Conservation (phyloP, 2,113 vertebrate species). For the Macquaria australasica region DNA sequence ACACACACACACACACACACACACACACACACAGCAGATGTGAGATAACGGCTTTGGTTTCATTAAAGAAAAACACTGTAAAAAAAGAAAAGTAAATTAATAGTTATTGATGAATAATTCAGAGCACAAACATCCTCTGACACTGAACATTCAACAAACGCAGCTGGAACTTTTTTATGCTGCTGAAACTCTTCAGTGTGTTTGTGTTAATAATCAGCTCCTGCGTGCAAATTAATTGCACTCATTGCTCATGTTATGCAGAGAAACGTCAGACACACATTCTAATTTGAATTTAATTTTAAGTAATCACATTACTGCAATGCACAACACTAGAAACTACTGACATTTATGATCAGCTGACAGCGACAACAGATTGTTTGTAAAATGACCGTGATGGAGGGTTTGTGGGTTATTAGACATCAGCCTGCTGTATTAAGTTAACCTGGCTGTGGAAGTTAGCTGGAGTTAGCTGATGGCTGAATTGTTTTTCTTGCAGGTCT, state of each 20-base stretch:
- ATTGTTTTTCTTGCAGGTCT: too few relatives aligned
- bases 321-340: not conserved
- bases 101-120: conserved; percentile 16
- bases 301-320: too few relatives aligned
- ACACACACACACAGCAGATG: conserved; percentile 27
- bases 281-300: not conserved
- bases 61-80: not conserved
- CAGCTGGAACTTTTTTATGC: not conserved
- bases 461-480: not conserved
- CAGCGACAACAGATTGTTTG: not conserved
- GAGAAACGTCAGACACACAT: not conserved
- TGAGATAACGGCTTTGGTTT: conserved; percentile 42
- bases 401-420: not conserved
- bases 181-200: not conserved
- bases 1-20: not conserved
- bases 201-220: not conserved
- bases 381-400: not conserved
- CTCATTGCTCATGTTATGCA: too few relatives aligned
- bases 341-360: not conserved
- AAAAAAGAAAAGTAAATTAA: not conserved
- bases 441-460: not conserved
- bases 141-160: not conserved
- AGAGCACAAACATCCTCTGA: conserved; percentile 17
- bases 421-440: not conserved
- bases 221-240: not conserved